Percentiles rank a stretch among this genome's conserved stretches.
Conservation (phyloP, 1,140 invertebrate genomes). For the Capitella teleta region DNA sequence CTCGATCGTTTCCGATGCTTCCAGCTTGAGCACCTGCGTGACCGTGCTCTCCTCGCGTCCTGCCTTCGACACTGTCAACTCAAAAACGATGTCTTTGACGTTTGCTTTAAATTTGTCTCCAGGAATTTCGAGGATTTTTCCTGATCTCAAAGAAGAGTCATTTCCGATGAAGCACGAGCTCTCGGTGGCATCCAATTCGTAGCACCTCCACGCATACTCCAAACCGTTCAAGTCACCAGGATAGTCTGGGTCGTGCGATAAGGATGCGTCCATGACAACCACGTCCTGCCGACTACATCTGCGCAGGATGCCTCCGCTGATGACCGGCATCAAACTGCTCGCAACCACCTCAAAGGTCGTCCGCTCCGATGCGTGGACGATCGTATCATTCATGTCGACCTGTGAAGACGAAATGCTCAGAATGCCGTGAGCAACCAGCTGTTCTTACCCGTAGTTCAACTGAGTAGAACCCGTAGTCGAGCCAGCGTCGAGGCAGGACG, state of each 20-base stretch:
- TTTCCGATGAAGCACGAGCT: slow-evolving; percentile 9
- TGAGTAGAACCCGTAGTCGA: slow-evolving; percentile 15
- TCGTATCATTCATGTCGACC: slow-evolving; percentile 19
- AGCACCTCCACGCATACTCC: slow-evolving; percentile 14
- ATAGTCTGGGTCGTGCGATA: slow-evolving; percentile 16
- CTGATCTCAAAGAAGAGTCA: not conserved
- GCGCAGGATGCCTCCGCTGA: slow-evolving; percentile 17
- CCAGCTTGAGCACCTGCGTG: slow-evolving; percentile 11
- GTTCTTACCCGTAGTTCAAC: slow-evolving; percentile 13
- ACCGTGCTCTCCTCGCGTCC: not conserved
- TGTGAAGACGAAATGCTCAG: too few relatives aligned
- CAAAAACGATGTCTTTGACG: slow-evolving; percentile 9
- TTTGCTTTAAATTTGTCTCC: not conserved
- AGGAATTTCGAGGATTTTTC: not conserved
- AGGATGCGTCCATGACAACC: slow-evolving; percentile 15
- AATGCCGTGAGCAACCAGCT: too few relatives aligned
- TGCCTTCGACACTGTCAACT: slow-evolving; percentile 9
- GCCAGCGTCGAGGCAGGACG: slow-evolving; percentile 10
- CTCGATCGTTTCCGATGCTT: not conserved
- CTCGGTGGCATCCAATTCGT: not conserved
- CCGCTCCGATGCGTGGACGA: slow-evolving; percentile 14
- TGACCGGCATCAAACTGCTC: slow-evolving; percentile 11
- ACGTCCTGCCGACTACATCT: slow-evolving; percentile 3
- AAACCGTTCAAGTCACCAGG: slow-evolving; percentile 1
- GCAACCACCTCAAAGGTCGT: slow-evolving; percentile 11